These are phyloP conservation scores for Heterocephalus glaber DNA, from an alignment of 2,113 vertebrate genomes.

Conservation along the genomic window DNA sequence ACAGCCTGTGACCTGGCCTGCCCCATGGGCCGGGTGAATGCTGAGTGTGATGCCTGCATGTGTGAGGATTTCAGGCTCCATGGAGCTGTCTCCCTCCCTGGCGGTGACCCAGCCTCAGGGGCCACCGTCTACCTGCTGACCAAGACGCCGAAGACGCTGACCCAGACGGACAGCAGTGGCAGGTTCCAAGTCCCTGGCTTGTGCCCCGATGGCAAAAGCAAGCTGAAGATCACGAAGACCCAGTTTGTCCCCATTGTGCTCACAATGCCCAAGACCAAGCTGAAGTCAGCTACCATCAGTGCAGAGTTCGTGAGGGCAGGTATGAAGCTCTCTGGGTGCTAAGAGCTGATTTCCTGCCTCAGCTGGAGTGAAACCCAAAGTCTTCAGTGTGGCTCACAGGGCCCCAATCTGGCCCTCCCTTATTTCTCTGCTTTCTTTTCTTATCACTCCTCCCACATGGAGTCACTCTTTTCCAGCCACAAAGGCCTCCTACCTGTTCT, in stretches of 20 bases:
- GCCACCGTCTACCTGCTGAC: constrained; percentile 88
- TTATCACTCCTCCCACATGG: neutral
- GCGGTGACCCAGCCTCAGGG: constrained; percentile 88
- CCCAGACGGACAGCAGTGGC: constrained; percentile 89
- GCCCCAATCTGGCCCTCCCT: neutral
- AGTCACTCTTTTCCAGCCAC: neutral
- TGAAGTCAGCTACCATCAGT: constrained; percentile 87
- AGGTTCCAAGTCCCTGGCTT: constrained; percentile 92
- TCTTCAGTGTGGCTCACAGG: neutral
- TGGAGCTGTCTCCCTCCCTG: constrained; percentile 90
- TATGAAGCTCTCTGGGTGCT: constrained; percentile 68
- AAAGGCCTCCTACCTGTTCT: neutral
- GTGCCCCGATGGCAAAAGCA: constrained; percentile 93
- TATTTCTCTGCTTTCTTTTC: neutral
- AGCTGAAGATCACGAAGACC: constrained; percentile 89
- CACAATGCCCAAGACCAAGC: constrained; percentile 84
- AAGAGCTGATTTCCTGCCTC: neutral
- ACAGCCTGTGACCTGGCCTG: constrained; percentile 92
- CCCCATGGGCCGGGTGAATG: constrained; percentile 90
- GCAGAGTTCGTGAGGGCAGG: constrained; percentile 92
- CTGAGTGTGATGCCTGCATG: constrained; percentile 92
- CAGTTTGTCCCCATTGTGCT: constrained; percentile 86
- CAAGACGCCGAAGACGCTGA: constrained; percentile 87
- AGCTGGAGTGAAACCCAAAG: neutral
- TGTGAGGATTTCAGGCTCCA: constrained; percentile 91